Base-by-base conservation (phyloP, 1,140 invertebrate species). In the Lysiphlebus fabarum region DNA sequence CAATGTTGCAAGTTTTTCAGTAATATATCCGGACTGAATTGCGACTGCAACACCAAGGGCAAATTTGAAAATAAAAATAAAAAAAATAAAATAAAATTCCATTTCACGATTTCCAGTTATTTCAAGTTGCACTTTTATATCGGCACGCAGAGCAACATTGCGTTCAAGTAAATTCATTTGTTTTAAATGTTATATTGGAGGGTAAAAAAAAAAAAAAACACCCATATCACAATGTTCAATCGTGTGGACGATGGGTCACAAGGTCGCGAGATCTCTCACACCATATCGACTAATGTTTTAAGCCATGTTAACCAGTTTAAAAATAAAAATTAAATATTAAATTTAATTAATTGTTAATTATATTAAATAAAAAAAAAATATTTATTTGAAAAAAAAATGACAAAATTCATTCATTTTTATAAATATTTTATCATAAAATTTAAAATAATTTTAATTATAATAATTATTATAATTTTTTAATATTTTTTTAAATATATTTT, bases 201-300 rank as follows among this genome's bases (percentile, higher is more conserved):
- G 17, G 17, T 26, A 1, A 26, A 26, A 26, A 47, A 56, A 61
- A 1, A 26, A 26, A 26, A 47, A 56, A 61, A 61, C 56, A 62
- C 63, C 59, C 57, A 53, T 64, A 64, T 64, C 63, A 47, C 34
- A 59, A 56, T 33, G 56, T 61, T 17, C 37, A 62, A 64, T 64
- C 63, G 53, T 62, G 26, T 59, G 62, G 62, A 55, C 57, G 42
- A 36, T 48, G 33, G 63, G 59, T 64, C 63, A 45, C 53, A 59
- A 62, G 63, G 63, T 62, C 53, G 59, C 59, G 48, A 64, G 63
- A 64, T 64, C 63, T 64, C 63, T 64, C 63, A 64, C 63, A 64
- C 63, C 63, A 59, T 57, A 41, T 50, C 62, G 59, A 62, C 63
- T 62, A 64, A 64, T 64, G 63, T 66, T 60, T 58, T 62, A 34